Evolutionary conservation across 1,140 invertebrate genomes (phyloP).

Genomic region (Drosophila simulans): DNA sequence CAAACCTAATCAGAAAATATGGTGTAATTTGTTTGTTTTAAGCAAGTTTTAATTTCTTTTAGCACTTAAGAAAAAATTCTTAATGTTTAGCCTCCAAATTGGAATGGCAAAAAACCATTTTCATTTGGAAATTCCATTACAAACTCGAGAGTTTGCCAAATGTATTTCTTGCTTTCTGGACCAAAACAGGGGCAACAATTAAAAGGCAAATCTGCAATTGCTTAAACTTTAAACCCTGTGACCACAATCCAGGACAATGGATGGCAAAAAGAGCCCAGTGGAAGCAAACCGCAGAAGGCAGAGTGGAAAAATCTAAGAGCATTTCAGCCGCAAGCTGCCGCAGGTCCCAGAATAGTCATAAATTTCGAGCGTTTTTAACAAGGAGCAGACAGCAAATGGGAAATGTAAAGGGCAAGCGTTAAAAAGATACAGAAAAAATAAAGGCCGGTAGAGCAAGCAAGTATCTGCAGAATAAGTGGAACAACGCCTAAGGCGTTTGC

Average conservation of each 20-base stretch:
- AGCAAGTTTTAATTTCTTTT: too few relatives aligned
- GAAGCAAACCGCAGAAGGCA: conserved; percentile 47
- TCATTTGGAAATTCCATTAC: conserved; percentile 5
- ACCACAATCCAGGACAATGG: conserved; percentile 42
- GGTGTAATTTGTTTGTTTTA: too few relatives aligned
- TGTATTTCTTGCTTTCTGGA: conserved; percentile 8
- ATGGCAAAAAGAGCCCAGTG: conserved; percentile 15
- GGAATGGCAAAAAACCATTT: background rate
- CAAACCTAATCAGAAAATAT: too few relatives aligned
- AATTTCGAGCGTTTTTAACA: conserved; percentile 76
- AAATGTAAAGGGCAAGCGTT: conserved; percentile 43
- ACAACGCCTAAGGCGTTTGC: conserved; percentile 65
- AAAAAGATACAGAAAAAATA: conserved; percentile 9
- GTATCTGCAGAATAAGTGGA: conserved; percentile 48
- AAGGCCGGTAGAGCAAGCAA: conserved; percentile 19
- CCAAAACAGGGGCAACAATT: conserved; percentile 37
- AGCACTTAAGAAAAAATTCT: too few relatives aligned
- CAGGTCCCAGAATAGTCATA: conserved; percentile 79
- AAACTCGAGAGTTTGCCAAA: conserved; percentile 7
- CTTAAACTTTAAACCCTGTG: conserved; percentile 50
- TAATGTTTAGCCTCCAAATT: background rate
- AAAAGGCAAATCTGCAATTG: conserved; percentile 52
- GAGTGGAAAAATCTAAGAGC: conserved; percentile 62
- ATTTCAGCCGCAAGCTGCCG: conserved; percentile 61
- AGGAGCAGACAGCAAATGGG: conserved; percentile 67